Evolutionary conservation across 1,140 invertebrate species (phyloP).

Genomic region (Stenopsyche tienmushanensis): DNA sequence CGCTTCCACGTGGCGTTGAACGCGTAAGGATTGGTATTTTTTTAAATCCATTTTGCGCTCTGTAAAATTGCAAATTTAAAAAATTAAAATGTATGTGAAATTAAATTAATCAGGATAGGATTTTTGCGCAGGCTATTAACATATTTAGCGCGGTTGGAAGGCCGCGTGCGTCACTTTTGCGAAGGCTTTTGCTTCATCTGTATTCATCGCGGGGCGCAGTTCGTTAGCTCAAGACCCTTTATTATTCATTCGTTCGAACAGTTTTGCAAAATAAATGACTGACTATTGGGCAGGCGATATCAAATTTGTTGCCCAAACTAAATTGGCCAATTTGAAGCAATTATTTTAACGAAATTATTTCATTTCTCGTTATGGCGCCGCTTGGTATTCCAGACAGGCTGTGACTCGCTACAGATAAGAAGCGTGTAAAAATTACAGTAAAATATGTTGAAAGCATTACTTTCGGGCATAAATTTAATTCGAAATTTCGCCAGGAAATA

Average conservation of each 20-base stretch:
- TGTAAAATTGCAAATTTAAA: too few species aligned
- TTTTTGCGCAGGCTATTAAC: too few species aligned
- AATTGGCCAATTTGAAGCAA: constrained; percentile 18
- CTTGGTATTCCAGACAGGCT: neutral
- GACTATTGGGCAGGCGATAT: constrained; percentile 12
- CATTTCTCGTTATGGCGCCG: neutral
- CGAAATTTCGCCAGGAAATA: too few species aligned
- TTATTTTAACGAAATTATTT: constrained; percentile 17
- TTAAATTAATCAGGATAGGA: too few species aligned
- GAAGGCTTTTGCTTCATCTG: constrained; percentile 5
- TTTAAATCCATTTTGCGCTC: too few species aligned
- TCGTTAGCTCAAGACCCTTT: constrained; percentile 24
- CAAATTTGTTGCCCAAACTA: constrained; percentile 10
- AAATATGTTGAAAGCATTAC: too few species aligned
- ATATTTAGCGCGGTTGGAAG: too few species aligned
- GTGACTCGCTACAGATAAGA: neutral
- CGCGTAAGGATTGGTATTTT: too few species aligned
- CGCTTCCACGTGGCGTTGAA: too few species aligned
- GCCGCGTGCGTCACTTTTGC: too few species aligned
- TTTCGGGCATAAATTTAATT: too few species aligned
- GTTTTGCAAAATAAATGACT: constrained; percentile 18
- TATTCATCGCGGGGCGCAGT: constrained; percentile 7
- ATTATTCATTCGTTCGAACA: constrained; percentile 24
- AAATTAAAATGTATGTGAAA: too few species aligned
- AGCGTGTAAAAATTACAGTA: neutral